phyloP scores from a whole-genome alignment of 2,888 invertebrate genomes.

The Parnassius mnemosyne region DNA sequence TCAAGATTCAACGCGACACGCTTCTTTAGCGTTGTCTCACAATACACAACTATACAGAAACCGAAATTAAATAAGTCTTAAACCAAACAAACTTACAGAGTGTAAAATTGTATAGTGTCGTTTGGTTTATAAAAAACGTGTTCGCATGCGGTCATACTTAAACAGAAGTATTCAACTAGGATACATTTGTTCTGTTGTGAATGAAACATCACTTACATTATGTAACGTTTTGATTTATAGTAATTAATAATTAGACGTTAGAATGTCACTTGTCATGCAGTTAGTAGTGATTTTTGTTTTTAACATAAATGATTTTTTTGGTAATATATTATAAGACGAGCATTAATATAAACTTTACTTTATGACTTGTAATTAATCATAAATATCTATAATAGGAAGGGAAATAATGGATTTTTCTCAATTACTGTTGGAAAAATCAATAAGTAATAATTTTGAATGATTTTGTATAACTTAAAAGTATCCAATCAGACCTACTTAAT shows the following conservation, averaged over 20 bases:
- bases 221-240: slow-evolving; percentile 56
- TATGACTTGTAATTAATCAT: neutral
- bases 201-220: slow-evolving; percentile 39
- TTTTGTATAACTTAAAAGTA: too few species aligned
- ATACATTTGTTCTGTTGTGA: slow-evolving; percentile 57
- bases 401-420: neutral
- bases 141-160: slow-evolving; percentile 29
- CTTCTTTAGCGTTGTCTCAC: neutral
- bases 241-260: slow-evolving; percentile 45
- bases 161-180: slow-evolving; percentile 32
- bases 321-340: slow-evolving; percentile 10
- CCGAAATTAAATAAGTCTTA: slow-evolving; percentile 38
- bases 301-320: slow-evolving; percentile 25
- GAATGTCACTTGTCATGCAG: slow-evolving; percentile 64
- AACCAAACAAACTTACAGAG: slow-evolving; percentile 38
- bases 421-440: neutral
- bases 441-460: too few species aligned
- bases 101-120: slow-evolving; percentile 41
- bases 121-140: slow-evolving; percentile 23
- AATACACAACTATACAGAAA: slow-evolving; percentile 35
- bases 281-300: slow-evolving; percentile 54
- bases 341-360: neutral
- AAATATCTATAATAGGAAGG: neutral
- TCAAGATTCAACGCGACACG: slow-evolving; percentile 36
- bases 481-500: neutral